Evolutionary conservation across 2,113 vertebrate genomes (phyloP).

Genomic region (Poecile atricapillus): DNA sequence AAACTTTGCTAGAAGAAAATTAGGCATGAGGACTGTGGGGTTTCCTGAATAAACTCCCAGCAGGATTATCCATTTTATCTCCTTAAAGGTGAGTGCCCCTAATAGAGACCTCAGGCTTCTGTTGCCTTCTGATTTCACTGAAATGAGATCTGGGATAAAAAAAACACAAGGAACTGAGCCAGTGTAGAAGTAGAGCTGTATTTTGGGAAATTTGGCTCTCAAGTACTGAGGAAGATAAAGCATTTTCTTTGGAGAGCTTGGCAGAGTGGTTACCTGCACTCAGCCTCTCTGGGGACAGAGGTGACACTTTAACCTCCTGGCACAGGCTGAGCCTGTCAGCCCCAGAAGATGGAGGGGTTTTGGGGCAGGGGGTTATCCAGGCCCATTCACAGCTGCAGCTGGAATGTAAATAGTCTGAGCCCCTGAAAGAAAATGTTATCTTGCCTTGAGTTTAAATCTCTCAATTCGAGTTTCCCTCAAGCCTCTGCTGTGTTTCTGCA

Average conservation of each 20-base stretch:
- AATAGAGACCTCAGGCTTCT: background rate
- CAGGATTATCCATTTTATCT: background rate
- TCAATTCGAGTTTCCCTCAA: background rate
- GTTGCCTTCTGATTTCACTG: background rate
- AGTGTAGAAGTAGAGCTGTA: background rate
- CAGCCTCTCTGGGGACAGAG: background rate
- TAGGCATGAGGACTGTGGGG: background rate
- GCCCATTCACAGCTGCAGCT: background rate
- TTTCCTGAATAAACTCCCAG: background rate
- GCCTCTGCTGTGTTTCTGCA: background rate
- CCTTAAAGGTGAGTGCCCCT: background rate
- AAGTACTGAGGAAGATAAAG: background rate
- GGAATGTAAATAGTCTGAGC: background rate
- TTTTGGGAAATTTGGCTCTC: background rate
- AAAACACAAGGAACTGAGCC: background rate
- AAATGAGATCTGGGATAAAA: background rate
- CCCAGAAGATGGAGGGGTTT: background rate
- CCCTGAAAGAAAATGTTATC: background rate
- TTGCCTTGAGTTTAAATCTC: background rate
- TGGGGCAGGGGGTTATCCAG: background rate
- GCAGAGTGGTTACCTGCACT: background rate
- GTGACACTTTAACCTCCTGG: background rate
- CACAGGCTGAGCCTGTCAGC: background rate
- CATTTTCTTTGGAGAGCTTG: background rate
- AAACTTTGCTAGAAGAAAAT: background rate